phyloP scores from a whole-genome alignment of 2,113 vertebrate genomes.

The Reinhardtius hippoglossoides region DNA sequence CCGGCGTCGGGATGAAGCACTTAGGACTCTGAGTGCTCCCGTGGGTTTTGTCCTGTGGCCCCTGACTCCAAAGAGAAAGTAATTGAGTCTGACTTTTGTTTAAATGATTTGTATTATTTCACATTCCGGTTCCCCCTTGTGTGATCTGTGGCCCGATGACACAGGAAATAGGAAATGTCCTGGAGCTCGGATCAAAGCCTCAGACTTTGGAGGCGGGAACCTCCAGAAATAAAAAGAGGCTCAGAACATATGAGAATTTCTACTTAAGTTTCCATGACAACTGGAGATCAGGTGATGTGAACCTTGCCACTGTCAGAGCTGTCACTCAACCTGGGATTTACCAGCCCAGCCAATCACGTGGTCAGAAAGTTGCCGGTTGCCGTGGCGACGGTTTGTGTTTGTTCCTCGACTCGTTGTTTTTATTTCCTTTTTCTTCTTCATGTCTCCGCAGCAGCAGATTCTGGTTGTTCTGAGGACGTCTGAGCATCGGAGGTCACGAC shows the following conservation, averaged over 20 bases:
- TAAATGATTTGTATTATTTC: background rate
- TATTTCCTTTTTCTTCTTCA: background rate
- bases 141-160: no score
- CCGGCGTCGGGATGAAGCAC: conserved; percentile 17
- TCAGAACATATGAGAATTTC: no score
- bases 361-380: background rate
- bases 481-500: conserved; percentile 59
- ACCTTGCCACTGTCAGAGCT: background rate
- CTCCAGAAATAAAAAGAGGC: no score
- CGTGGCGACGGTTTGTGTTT: background rate
- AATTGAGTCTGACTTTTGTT: background rate
- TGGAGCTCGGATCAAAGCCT: no score
- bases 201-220: no score
- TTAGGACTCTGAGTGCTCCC: conserved; percentile 1
- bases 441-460: conserved; percentile 41
- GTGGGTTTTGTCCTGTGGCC: background rate
- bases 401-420: background rate
- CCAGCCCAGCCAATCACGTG: background rate
- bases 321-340: background rate
- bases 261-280: no score
- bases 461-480: conserved; percentile 35
- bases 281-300: no score
- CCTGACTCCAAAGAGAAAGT: background rate
- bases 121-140: background rate
- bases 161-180: no score